Conservation (phyloP, 2,113 vertebrate genomes). For the Indri indri region DNA sequence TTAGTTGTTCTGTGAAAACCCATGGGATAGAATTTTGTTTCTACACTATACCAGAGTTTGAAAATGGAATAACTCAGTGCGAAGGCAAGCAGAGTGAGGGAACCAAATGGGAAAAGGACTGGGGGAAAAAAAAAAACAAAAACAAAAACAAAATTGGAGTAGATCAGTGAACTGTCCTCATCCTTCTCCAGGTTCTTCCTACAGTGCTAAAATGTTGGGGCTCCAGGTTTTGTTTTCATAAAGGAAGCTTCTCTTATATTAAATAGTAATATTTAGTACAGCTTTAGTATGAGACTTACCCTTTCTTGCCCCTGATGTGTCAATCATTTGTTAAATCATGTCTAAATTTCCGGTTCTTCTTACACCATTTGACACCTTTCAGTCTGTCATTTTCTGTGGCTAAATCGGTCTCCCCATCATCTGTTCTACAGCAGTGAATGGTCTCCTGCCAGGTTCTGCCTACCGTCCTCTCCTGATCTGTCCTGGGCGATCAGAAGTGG, state of each 20-base stretch:
- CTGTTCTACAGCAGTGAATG: not conserved
- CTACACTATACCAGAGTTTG: not conserved
- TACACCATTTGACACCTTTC: not conserved
- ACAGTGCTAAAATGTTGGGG: not conserved
- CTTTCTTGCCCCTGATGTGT: not conserved
- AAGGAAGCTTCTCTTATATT: no score
- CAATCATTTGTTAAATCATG: not conserved
- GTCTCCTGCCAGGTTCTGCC: not conserved
- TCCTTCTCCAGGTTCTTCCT: not conserved
- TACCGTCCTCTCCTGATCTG: not conserved
- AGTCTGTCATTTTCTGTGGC: not conserved
- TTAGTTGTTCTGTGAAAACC: not conserved
- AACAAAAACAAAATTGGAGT: not conserved
- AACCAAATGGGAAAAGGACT: not conserved
- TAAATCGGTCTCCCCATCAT: not conserved
- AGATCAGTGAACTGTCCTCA: not conserved
- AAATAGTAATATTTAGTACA: not conserved
- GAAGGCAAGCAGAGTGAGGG: not conserved
- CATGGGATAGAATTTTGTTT: not conserved
- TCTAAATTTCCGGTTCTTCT: not conserved
- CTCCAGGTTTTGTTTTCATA: not conserved
- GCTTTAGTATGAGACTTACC: not conserved
- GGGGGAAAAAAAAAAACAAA: not conserved
- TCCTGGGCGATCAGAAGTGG: not conserved
- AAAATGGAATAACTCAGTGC: not conserved